These are phyloP conservation scores for Coelopa pilipes DNA, from an alignment of 2,888 invertebrate species.

Conservation along the genomic window DNA sequence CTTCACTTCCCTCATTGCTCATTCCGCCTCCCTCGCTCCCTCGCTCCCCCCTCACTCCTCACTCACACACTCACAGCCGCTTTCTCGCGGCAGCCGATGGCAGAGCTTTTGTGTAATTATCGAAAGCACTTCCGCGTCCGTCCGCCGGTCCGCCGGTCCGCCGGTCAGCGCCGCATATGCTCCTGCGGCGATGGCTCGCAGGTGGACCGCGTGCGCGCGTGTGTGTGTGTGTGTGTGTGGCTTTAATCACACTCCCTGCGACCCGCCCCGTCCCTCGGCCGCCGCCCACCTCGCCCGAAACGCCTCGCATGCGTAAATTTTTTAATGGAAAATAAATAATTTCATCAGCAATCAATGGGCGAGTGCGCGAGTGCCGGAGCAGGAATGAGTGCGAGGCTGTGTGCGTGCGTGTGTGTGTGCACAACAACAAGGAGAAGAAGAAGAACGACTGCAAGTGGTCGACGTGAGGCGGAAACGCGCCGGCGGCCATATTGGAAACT, in stretches of 20 bases:
- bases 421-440: too few species aligned
- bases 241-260: slow-evolving; percentile 10
- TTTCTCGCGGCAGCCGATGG: too few species aligned
- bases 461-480: slow-evolving; percentile 2
- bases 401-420: too few species aligned
- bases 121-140: slow-evolving; percentile 12
- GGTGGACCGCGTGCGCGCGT: neutral
- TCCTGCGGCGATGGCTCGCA: neutral
- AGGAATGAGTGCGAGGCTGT: too few species aligned
- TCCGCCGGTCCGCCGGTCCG: neutral
- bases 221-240: neutral
- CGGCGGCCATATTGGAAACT: neutral
- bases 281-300: neutral
- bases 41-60: too few species aligned
- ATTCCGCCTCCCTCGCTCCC: too few species aligned
- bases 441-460: too few species aligned
- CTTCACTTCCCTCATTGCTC: too few species aligned
- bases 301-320: slow-evolving; percentile 19
- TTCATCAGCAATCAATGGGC: slow-evolving; percentile 25
- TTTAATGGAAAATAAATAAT: slow-evolving; percentile 32
- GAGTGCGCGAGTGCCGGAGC: neutral
- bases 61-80: too few species aligned
- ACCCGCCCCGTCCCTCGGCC: neutral
- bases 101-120: neutral
- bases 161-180: too few species aligned